A percentile compares a stretch with the other conserved stretches of the same genome.
These are phyloP conservation scores for Taphrorychus bicolor DNA, from an alignment of 2,888 invertebrate species.

Conservation along the genomic window DNA sequence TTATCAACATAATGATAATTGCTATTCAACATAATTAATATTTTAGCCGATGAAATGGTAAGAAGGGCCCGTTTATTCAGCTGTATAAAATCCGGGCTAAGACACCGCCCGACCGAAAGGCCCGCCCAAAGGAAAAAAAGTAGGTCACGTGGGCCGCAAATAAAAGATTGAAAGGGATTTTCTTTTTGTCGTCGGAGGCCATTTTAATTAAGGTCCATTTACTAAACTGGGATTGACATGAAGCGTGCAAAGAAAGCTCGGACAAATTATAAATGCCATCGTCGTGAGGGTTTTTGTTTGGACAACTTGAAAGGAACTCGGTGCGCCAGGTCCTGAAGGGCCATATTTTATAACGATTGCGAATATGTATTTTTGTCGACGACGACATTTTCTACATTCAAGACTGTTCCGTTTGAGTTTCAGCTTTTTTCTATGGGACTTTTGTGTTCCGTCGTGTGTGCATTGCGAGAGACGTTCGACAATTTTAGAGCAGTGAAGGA, in stretches of 20 bases:
- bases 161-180: slow-evolving; percentile 36
- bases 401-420: slow-evolving; percentile 1
- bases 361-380: slow-evolving; percentile 19
- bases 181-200: slow-evolving; percentile 33
- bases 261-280: slow-evolving; percentile 34
- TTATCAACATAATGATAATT: too few relatives aligned
- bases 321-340: slow-evolving; percentile 24
- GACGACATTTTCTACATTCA: slow-evolving; percentile 14
- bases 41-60: too few relatives aligned
- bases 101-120: not conserved
- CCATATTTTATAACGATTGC: slow-evolving; percentile 34
- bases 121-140: slow-evolving; percentile 9
- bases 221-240: slow-evolving; percentile 39
- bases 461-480: not conserved
- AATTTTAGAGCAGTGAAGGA: not conserved
- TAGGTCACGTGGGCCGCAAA: slow-evolving; percentile 22
- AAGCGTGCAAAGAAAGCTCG: slow-evolving; percentile 26
- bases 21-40: too few relatives aligned
- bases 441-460: not conserved
- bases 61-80: not conserved
- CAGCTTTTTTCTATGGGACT: not conserved
- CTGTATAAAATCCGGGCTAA: not conserved
- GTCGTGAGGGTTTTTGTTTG: slow-evolving; percentile 35
- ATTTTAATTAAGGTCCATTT: slow-evolving; percentile 39
- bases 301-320: slow-evolving; percentile 28